Conservation (phyloP, 2,113 vertebrate species). For the Saiga tatarica region DNA sequence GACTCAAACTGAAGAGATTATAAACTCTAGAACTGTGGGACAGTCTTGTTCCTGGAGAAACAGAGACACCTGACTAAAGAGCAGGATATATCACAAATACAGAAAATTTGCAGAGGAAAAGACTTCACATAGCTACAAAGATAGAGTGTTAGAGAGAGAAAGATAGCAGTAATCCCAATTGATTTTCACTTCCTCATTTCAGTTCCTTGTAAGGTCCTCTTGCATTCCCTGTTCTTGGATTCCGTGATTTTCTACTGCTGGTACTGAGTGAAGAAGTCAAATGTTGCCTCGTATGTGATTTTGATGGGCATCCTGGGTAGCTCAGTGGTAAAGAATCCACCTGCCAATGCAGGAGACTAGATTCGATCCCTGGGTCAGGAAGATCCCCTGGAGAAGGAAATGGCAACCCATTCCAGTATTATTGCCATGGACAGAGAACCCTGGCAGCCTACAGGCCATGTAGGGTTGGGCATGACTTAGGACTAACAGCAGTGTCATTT, state of each 20-base stretch:
- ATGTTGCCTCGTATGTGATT: neutral
- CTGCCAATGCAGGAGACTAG: neutral
- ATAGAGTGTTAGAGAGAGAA: neutral
- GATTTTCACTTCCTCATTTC: conserved; percentile 9
- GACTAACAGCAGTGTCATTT: neutral
- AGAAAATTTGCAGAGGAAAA: neutral
- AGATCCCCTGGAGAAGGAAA: neutral
- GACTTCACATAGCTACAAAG: neutral
- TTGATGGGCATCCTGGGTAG: neutral
- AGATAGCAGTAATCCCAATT: neutral
- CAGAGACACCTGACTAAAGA: neutral
- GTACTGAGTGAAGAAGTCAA: neutral
- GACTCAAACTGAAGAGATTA: neutral
- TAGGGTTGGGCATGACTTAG: neutral
- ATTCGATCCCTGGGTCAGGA: neutral
- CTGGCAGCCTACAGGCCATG: neutral
- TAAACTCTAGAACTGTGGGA: neutral
- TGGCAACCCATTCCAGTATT: neutral
- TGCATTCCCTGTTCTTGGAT: neutral
- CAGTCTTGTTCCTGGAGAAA: neutral
- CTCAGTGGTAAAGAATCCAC: neutral
- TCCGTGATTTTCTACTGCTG: neutral
- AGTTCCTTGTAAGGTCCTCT: neutral
- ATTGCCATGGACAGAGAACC: neutral
- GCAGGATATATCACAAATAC: neutral